Base-by-base conservation (phyloP, 2,113 vertebrate genomes). In the Petroica traversi region DNA sequence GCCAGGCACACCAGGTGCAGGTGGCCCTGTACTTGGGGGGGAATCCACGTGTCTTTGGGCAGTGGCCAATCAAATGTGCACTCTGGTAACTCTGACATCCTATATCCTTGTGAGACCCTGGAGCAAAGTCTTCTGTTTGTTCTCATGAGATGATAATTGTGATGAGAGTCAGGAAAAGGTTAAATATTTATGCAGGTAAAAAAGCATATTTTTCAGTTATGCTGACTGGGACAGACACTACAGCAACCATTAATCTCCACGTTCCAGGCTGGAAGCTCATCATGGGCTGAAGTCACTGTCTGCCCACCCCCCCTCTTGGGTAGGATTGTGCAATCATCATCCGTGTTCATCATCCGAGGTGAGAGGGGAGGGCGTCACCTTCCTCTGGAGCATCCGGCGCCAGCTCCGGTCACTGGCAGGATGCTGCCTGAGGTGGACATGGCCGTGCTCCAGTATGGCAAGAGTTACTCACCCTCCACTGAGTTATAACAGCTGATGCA, bases 311-410 rank as follows among this genome's bases (percentile, higher is more conserved):
- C 80, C 3, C 17, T 34, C 31, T 61, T 3, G 8, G 87, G 66
- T 8, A 63, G 19, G 51, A 36, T 54, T 95, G 67, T 74, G 87
- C 68, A 73, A 52, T 79, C 66, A 22, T 36, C 3, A 13, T 45
- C 36, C 19, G 7, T 7, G 15, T 36, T 74, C 88, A 80, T 63
- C 49, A 41, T 18, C 54, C 11, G 72, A 94, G 89, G 88, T 85
- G 87, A 83, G 81, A 92, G 95, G 88, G 52, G 76, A 96, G 85
- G 95, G 95, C 3, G 91, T 96, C 85, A 93, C 83, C 93, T 97
- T 97, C 97, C 96, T 95, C 68, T 29, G 36, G 19, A 89, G 84
- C 93, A 89, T 97, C 97, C 29, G 69, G 88, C 89, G 61, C 43
- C 59, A 25, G 3, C 41, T 41, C 58, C 9, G 1, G 76, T 72